phyloP scores from a whole-genome alignment of 2,888 invertebrate species.

The Trissolcus brochymenae region DNA sequence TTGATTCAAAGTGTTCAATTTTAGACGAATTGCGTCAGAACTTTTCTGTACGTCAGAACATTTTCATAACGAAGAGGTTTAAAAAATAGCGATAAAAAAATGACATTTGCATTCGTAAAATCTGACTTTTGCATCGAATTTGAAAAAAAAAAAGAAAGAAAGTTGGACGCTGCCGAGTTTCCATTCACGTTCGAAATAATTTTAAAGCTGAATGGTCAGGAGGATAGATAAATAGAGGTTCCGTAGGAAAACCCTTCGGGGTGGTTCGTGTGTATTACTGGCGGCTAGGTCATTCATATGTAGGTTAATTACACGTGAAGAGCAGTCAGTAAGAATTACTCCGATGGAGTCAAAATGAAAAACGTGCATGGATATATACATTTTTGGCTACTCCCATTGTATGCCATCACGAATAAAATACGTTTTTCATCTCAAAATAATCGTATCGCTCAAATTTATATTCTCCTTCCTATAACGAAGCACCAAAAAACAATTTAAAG shows the following conservation, averaged over 20 bases:
- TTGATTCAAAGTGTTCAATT: too few relatives aligned
- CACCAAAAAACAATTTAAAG: too few relatives aligned
- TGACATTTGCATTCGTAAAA: too few relatives aligned
- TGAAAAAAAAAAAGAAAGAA: too few relatives aligned
- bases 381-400: slow-evolving; percentile 29
- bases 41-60: too few relatives aligned
- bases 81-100: too few relatives aligned
- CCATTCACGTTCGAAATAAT: slow-evolving; percentile 2
- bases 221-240: slow-evolving; percentile 48
- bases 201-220: slow-evolving; percentile 43
- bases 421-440: slow-evolving; percentile 27
- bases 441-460: background rate
- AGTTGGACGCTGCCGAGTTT: background rate
- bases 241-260: slow-evolving; percentile 29
- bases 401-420: slow-evolving; percentile 25
- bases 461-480: background rate
- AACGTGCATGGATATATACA: slow-evolving; percentile 40
- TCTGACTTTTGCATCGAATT: too few relatives aligned
- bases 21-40: too few relatives aligned
- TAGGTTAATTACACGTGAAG: slow-evolving; percentile 62
- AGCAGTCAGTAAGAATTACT: slow-evolving; percentile 58
- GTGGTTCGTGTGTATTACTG: slow-evolving; percentile 47
- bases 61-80: too few relatives aligned
- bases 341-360: slow-evolving; percentile 54
- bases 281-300: slow-evolving; percentile 58